Evolutionary conservation across 2,888 invertebrate genomes (phyloP), one percentile per base, ranked within the genome.

Genomic region (Ryuthela nishihirai): DNA sequence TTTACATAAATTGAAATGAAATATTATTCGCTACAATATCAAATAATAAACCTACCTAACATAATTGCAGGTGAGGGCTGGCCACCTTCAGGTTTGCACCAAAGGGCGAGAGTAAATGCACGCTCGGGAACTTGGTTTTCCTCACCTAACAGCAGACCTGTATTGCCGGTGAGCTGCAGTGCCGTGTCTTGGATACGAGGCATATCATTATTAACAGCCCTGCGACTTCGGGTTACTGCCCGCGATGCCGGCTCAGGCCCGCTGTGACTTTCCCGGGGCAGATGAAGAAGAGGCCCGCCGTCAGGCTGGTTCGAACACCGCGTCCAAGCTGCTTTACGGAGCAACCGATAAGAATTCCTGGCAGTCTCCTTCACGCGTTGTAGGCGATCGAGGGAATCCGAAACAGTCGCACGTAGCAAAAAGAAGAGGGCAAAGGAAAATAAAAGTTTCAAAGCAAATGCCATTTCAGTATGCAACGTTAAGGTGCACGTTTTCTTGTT

Each of bases 11-110:
- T n/a, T n/a, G n/a, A n/a, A n/a, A n/a, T n/a, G n/a, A n/a, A n/a
- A n/a, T n/a, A n/a, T n/a, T n/a, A n/a, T n/a, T n/a, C n/a, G n/a
- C n/a, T n/a, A n/a, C n/a, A n/a, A n/a, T n/a, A n/a, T n/a, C n/a
- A n/a, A n/a, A n/a, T n/a, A n/a, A n/a, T 38, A 38, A 38, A 25
- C 46, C 21, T 35, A 46, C 46, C 21, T 2, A 46, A 21, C 21
- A 46, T 46, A 6, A 46, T 23, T 6, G 46, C 46, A 20, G 46
- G 46, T n/a, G 21, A 6, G n/a, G 10, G 23, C 35, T 46, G 46
- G 7, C 46, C 46, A 35, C 46, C 35, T 17, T 46, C 46, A 20
- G 46, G 35, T 17, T 36, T 46, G 12, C 20, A 3, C 46, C 46
- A 46, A 7, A 46, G 21, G 7, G 21, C 46, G 6, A 46, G 21